Percentiles rank a stretch among this genome's conserved stretches.
Evolutionary conservation across 1,140 invertebrate genomes (phyloP).

Genomic region (Batillaria attramentaria): DNA sequence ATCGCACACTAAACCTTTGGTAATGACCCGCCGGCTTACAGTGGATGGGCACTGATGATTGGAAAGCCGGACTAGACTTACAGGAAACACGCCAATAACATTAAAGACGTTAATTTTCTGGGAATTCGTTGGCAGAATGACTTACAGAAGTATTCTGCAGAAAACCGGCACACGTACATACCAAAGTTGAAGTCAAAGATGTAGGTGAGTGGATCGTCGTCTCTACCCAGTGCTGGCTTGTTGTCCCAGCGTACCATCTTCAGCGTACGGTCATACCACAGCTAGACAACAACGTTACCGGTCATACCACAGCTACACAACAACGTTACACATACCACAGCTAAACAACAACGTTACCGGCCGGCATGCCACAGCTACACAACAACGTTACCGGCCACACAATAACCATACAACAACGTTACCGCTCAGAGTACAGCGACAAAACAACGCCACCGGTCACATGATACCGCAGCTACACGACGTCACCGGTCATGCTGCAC

Average conservation of each 20-base stretch:
- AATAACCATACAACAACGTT: neutral
- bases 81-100: no score
- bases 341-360: neutral
- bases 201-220: neutral
- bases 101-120: no score
- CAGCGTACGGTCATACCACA: conserved; percentile 12
- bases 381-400: neutral
- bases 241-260: conserved; percentile 3
- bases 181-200: conserved; percentile 24
- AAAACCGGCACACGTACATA: no score
- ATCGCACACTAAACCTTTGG: no score
- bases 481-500: no score
- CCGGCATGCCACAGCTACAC: conserved; percentile 13
- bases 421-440: conserved; percentile 3
- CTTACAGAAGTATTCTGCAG: no score
- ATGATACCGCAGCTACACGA: no score
- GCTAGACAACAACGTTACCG: neutral
- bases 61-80: no score
- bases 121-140: no score
- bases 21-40: no score
- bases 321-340: conserved; percentile 12
- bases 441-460: neutral
- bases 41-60: no score
- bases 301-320: neutral
- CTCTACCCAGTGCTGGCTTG: neutral